These are phyloP conservation scores for Cynocephalus volans DNA, from an alignment of 2,113 vertebrate genomes.

Conservation along the genomic window DNA sequence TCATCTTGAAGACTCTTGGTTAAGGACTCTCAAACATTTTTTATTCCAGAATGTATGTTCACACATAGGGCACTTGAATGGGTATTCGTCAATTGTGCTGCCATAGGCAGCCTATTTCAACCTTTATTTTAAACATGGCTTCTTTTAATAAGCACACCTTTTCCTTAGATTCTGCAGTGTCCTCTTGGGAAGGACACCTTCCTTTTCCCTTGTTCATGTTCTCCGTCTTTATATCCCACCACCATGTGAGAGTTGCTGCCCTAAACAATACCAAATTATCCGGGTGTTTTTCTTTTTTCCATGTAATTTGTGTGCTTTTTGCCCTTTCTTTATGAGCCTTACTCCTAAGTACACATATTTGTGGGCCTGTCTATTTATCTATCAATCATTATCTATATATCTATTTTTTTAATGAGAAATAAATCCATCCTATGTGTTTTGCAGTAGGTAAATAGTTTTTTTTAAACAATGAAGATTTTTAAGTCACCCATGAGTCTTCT, in stretches of 20 bases:
- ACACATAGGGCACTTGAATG: background rate
- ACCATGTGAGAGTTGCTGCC: background rate
- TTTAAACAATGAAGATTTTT: constrained; percentile 39
- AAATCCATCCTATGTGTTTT: background rate
- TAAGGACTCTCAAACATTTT: background rate
- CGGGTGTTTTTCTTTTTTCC: background rate
- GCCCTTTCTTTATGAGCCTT: background rate
- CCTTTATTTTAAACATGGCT: background rate
- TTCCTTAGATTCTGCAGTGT: background rate
- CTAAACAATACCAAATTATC: background rate
- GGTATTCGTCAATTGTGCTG: background rate
- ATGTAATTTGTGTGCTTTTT: background rate
- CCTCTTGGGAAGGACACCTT: background rate
- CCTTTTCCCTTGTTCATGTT: background rate
- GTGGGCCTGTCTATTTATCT: too few relatives aligned
- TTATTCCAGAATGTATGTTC: background rate
- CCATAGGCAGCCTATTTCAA: background rate
- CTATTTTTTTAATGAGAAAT: background rate
- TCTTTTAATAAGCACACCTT: background rate
- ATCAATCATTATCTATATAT: background rate
- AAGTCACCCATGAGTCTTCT: background rate
- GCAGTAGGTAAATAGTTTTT: background rate
- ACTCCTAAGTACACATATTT: background rate
- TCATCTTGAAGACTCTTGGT: background rate
- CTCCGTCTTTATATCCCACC: background rate